phyloP scores from a whole-genome alignment of 2,797 vertebrate species.

The Rhadinocentrus ornatus region DNA sequence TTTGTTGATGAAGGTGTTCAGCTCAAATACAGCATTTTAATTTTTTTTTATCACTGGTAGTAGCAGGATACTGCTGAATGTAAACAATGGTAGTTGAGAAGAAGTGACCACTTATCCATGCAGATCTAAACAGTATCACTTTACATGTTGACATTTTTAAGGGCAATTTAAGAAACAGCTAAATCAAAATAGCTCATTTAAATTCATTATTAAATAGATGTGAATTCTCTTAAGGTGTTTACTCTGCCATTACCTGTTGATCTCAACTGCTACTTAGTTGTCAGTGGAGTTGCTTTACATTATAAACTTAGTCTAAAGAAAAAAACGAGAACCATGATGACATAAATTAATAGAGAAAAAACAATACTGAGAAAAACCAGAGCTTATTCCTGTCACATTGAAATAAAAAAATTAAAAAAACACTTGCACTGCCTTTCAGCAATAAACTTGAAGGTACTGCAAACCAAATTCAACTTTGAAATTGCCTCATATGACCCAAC shows the following conservation, averaged over 20 bases:
- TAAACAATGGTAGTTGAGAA: background rate
- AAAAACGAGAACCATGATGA: background rate
- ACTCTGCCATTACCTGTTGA: constrained; percentile 3
- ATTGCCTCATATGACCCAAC: constrained; percentile 28
- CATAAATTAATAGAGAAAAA: background rate
- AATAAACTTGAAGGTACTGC: background rate
- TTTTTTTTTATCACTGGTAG: constrained; percentile 20
- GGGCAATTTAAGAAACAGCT: constrained; percentile 8
- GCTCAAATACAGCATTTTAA: constrained; percentile 5
- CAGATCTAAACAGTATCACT: background rate
- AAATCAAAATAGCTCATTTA: background rate
- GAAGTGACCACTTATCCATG: background rate
- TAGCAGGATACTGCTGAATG: background rate
- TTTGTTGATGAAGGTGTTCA: constrained; percentile 18
- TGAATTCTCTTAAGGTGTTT: constrained; percentile 3
- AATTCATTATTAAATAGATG: background rate
- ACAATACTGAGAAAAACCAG: background rate
- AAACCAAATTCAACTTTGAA: constrained; percentile 24
- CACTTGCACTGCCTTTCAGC: background rate
- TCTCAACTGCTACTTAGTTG: background rate
- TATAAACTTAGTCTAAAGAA: background rate
- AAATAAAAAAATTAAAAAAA: background rate
- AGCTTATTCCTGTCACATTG: background rate
- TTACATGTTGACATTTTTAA: constrained; percentile 2
- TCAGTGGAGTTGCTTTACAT: background rate